Percentiles rank a stretch among this genome's conserved stretches.
Evolutionary conservation across 2,113 vertebrate genomes (phyloP).

Genomic region (Scytalopus superciliaris): DNA sequence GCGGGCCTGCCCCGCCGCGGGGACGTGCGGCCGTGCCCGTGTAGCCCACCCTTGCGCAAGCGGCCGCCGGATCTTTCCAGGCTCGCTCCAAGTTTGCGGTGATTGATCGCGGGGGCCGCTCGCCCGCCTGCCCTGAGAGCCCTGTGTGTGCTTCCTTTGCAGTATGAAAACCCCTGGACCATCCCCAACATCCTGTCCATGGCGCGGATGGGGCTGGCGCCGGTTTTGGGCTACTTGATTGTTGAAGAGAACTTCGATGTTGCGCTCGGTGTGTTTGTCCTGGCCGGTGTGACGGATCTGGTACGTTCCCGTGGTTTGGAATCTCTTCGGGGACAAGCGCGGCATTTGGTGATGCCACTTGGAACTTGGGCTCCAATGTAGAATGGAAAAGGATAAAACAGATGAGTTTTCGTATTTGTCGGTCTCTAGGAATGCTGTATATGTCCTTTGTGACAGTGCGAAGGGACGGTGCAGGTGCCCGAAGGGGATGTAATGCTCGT

Average conservation of each 20-base stretch:
- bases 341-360: accelerated
- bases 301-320: conserved; percentile 64
- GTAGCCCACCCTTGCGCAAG: too few species aligned
- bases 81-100: background rate
- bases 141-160: background rate
- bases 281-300: conserved; percentile 95
- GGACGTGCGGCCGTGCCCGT: too few species aligned
- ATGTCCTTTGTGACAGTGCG: accelerated
- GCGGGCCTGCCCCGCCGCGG: too few species aligned
- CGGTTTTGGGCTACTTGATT: conserved; percentile 90
- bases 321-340: accelerated
- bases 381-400: background rate
- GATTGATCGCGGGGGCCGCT: background rate
- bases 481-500: background rate
- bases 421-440: accelerated
- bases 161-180: conserved; percentile 99
- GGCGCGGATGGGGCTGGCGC: conserved; percentile 89
- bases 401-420: accelerated
- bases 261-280: conserved; percentile 87
- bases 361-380: accelerated
- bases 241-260: conserved; percentile 89
- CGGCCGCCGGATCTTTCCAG: accelerated
- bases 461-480: background rate
- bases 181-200: conserved; percentile 94
- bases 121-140: background rate